Conservation (phyloP, 2,888 invertebrate species). For the Ectobius pallidus region DNA sequence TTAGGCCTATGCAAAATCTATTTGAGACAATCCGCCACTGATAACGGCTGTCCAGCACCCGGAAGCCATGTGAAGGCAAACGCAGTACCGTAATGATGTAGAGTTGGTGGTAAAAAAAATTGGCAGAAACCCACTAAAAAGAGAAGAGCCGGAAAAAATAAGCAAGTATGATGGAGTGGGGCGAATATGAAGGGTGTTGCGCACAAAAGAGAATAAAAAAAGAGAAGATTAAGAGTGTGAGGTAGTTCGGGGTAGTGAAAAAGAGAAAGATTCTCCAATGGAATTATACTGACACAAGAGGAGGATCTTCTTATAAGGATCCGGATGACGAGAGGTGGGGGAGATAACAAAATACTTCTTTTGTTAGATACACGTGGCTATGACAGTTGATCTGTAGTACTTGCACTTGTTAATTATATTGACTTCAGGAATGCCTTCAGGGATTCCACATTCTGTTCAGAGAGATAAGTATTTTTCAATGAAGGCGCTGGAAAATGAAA, state of each 20-base stretch:
- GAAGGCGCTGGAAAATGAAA: too few relatives aligned
- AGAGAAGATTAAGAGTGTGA: neutral
- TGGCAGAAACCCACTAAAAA: constrained; percentile 12
- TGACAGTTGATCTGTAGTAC: neutral
- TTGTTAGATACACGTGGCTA: constrained; percentile 5
- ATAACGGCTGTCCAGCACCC: neutral
- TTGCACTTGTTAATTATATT: too few relatives aligned
- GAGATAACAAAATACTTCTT: too few relatives aligned
- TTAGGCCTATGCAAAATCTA: too few relatives aligned
- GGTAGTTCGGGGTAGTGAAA: neutral
- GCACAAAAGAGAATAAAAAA: neutral
- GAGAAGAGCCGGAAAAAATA: constrained; percentile 13
- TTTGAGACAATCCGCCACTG: too few relatives aligned
- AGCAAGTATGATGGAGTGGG: constrained; percentile 5
- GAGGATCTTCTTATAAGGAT: constrained; percentile 12
- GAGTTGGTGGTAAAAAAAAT: constrained; percentile 12
- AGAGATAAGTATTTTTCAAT: too few relatives aligned
- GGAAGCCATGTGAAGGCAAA: constrained; percentile 3
- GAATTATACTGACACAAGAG: neutral
- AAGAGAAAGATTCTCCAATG: neutral
- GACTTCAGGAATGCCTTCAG: too few relatives aligned
- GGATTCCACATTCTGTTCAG: too few relatives aligned
- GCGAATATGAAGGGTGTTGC: constrained; percentile 14
- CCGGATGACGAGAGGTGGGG: too few relatives aligned
- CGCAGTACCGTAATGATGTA: neutral